Base-by-base conservation (phyloP, 1,140 invertebrate species). In the Ceratina japonica region DNA sequence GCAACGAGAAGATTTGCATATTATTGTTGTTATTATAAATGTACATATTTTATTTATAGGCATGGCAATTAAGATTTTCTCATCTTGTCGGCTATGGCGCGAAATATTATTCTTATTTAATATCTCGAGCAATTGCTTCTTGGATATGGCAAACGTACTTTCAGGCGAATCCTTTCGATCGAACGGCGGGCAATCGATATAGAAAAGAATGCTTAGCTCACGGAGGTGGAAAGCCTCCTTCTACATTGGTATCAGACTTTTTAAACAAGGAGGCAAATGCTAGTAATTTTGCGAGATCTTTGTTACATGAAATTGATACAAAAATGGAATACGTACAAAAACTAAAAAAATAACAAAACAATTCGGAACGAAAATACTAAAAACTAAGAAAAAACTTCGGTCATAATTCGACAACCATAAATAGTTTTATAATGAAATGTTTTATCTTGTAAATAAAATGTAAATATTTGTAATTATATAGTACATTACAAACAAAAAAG, bases 31-130 rank as follows among this genome's bases (percentile, higher is more conserved):
- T 18, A 56, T 64, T 24, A 76, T 74, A 56, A 7, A 54, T 1
- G 3, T 16, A 10, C 15, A 70, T 58, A 62, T 62, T 1, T 27
- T n/a, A 63, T 85, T 90, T 91, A 27, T 87, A 96, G 95, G 98
- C 98, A 15, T 99, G 98, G 97, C 98, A 99, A 89, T 94, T 98
- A 77, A 94, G 98, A 65, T 99, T 99, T 93, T 97, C 97, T 75
- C 99, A 99, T 93, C 92, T 99, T 49, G 97, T 99, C 8, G 98
- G 98, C 3, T 99, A 99, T 92, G 99, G 98, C 49, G 98, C 98
- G 0, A 99, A 99, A 92, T 99, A 99, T 93, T 99, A 99, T 91
- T 97, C 98, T 0, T 99, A 99, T 93, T 92, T 99, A 64, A 96
- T 99, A 87, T 99, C 98, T 0, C 94, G 97, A 84, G 97, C 98